A percentile compares a stretch with the other conserved stretches of the same genome.
phyloP scores from a whole-genome alignment of 1,140 invertebrate species.

The Diabrotica undecimpunctata region DNA sequence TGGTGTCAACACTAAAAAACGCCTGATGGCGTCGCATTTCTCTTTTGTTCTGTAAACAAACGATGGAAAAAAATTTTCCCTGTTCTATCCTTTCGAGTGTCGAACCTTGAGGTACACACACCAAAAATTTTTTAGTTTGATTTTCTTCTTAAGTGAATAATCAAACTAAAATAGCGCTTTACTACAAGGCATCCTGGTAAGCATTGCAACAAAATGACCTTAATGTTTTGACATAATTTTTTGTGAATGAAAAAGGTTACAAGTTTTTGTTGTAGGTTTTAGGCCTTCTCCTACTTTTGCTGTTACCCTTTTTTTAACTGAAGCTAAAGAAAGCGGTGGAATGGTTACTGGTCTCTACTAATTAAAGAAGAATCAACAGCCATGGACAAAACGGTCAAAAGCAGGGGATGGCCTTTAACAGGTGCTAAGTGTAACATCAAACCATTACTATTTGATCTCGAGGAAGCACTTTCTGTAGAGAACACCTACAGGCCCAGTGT shows the following conservation, averaged over 20 bases:
- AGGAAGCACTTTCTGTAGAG: constrained; percentile 32
- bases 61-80: too few species aligned
- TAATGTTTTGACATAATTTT: neutral
- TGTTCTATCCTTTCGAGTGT: too few species aligned
- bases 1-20: neutral
- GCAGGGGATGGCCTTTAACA: constrained; percentile 36
- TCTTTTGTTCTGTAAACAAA: neutral
- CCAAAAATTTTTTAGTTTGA: constrained; percentile 8
- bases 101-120: too few species aligned
- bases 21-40: neutral
- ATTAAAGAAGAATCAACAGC: constrained; percentile 17
- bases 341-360: constrained; percentile 26
- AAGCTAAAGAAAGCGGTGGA: constrained; percentile 27
- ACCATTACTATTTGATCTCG: constrained; percentile 31
- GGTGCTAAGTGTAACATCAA: constrained; percentile 32
- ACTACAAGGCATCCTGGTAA: constrained; percentile 13
- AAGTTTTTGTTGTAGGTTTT: constrained; percentile 30
- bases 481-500: constrained; percentile 29
- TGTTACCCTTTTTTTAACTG: constrained; percentile 26
- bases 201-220: neutral
- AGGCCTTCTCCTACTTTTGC: constrained; percentile 40
- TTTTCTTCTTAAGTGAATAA: neutral
- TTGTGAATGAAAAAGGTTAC: neutral
- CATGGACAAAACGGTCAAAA: constrained; percentile 33
- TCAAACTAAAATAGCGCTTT: constrained; percentile 13